phyloP scores from a whole-genome alignment of 2,888 invertebrate genomes.

The Cheilosia pagana region DNA sequence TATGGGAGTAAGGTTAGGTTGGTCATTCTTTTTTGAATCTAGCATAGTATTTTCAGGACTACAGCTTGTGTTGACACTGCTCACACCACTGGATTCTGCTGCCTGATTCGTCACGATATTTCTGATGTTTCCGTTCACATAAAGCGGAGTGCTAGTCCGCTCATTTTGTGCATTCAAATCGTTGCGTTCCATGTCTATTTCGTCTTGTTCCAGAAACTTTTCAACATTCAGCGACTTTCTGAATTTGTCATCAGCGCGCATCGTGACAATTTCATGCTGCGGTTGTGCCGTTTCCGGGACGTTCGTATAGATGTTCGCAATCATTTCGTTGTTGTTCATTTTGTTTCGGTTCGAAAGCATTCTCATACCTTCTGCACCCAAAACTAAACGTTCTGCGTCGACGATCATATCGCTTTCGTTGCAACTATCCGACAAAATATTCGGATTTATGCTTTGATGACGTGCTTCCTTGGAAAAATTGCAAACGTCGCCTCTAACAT shows the following conservation, averaged over 20 bases:
- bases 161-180: conserved; percentile 80
- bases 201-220: conserved; percentile 81
- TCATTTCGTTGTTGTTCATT: conserved; percentile 81
- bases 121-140: conserved; percentile 80
- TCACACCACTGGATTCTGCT: conserved; percentile 48
- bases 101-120: conserved; percentile 55
- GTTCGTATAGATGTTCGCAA: conserved; percentile 87
- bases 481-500: conserved; percentile 79
- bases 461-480: conserved; percentile 76
- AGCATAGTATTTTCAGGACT: conserved; percentile 46
- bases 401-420: conserved; percentile 84
- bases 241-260: conserved; percentile 79
- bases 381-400: conserved; percentile 81
- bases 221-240: conserved; percentile 78
- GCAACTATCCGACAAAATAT: conserved; percentile 87
- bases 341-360: conserved; percentile 78
- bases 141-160: conserved; percentile 80
- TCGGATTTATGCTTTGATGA: conserved; percentile 86
- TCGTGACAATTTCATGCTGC: conserved; percentile 85
- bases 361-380: conserved; percentile 82
- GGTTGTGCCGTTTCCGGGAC: conserved; percentile 87
- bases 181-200: conserved; percentile 78
- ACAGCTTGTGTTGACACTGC: conserved; percentile 56
- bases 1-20: conserved; percentile 74
- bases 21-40: conserved; percentile 35